Evolutionary conservation across 2,113 vertebrate genomes (phyloP), one percentile per base, ranked within the genome.

Genomic region (Marcusenius ussheri): DNA sequence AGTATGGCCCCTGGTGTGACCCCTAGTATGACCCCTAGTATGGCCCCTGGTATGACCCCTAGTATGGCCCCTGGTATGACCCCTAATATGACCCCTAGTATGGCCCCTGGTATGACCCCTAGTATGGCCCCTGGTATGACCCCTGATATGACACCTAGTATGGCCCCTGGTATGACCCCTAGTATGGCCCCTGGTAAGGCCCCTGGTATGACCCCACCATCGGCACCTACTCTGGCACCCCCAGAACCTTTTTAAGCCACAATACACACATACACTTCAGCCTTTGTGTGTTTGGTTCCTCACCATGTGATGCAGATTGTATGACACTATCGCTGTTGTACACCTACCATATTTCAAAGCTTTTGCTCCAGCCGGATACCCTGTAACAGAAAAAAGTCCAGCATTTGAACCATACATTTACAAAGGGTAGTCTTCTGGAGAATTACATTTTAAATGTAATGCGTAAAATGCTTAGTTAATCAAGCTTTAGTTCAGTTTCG

Each of bases 311-410:
- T 77, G 70, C 15, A 39, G 31, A 77, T 7, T 77, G 70, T 7
- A 35, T 42, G 70, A 77, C 1, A 77, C 11, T 39, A 15, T 39
- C 2, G 6, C 70, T 0, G 35, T 80, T 17, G 39, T 46, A 24
- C n/a, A 47, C 83, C n/a, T 89, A 89, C 88, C 88, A 39, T 89
- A 89, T 53, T 89, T 89, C 21, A 74, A 45, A 58, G 88, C 70
- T 42, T 89, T 89, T n/a, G 74, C 70, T 49, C 70, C 39, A 50
- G 45, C 83, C 1, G 83, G 83, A 86, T 86, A 86, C 11, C 83
- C 83, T 86, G n/a, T n/a, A 86, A 86, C 11, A 49, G 10, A 86
- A 85, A 50, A 49, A 27, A 13, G 13, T 6, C 17, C 13, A 35
- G 13, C 35, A 39, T 77, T n/a, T 77, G 13, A 39, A 39, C 31